These are phyloP conservation scores for Chitala chitala DNA, from an alignment of 2,113 vertebrate species.

Conservation along the genomic window DNA sequence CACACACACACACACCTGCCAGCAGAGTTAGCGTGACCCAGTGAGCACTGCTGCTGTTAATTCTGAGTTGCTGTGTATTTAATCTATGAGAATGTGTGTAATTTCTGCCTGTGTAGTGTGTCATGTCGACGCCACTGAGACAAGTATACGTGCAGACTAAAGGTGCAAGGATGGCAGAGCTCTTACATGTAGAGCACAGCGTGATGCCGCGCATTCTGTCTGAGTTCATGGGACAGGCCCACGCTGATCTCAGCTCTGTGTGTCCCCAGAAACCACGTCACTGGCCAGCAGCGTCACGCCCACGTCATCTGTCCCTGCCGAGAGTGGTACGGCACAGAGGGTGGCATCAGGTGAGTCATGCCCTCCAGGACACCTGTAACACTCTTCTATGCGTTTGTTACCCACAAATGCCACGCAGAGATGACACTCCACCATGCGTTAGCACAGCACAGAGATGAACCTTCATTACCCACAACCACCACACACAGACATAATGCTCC, in stretches of 20 bases:
- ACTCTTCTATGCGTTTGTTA: too few relatives aligned
- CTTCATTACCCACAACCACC: background rate
- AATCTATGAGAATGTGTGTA: too few relatives aligned
- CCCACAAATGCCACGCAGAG: too few relatives aligned
- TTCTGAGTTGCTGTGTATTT: background rate
- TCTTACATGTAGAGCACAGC: too few relatives aligned
- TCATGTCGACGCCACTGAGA: too few relatives aligned
- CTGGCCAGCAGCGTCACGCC: conserved; percentile 71
- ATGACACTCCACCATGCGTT: too few relatives aligned
- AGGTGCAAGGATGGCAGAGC: background rate
- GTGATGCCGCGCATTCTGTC: background rate
- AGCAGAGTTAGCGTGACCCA: background rate
- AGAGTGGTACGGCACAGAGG: conserved; percentile 67
- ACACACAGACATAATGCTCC: background rate
- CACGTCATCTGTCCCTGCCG: conserved; percentile 56
- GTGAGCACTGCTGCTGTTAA: background rate
- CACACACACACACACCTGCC: too few relatives aligned
- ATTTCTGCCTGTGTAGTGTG: too few relatives aligned
- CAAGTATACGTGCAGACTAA: background rate
- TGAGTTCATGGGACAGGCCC: background rate
- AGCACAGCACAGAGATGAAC: background rate
- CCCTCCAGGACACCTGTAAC: background rate
- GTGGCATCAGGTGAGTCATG: conserved; percentile 54
- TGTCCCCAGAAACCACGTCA: conserved; percentile 73
- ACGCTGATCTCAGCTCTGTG: conserved; percentile 14